phyloP scores from a whole-genome alignment of 2,888 invertebrate species.

The Glyphotaelius pellucidus region DNA sequence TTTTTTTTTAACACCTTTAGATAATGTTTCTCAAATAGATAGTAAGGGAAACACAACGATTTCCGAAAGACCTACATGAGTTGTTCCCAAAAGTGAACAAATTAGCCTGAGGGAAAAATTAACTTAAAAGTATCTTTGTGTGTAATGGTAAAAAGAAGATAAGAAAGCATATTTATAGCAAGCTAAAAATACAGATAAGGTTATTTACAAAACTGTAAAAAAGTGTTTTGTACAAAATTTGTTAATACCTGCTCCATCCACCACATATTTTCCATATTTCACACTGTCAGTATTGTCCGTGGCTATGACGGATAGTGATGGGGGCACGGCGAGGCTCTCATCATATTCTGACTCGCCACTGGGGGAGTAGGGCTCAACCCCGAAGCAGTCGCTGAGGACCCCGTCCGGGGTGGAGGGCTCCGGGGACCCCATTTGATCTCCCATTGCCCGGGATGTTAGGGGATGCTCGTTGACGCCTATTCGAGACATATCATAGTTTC shows the following conservation, averaged over 20 bases:
- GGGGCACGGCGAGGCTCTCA: constrained; percentile 87
- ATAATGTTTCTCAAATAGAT: too few species aligned
- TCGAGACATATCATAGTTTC: constrained; percentile 41
- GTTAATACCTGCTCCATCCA: constrained; percentile 68
- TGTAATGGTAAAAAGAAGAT: not conserved
- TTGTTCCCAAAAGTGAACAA: too few species aligned
- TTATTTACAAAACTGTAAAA: not conserved
- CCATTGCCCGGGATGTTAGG: not conserved
- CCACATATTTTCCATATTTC: constrained; percentile 6
- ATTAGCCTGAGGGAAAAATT: not conserved
- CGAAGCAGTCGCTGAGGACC: constrained; percentile 47
- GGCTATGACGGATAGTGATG: constrained; percentile 82
- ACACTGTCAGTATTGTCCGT: constrained; percentile 63
- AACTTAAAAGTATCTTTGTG: not conserved
- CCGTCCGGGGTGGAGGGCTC: constrained; percentile 47
- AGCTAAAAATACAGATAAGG: not conserved
- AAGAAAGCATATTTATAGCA: not conserved
- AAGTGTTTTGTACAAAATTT: not conserved
- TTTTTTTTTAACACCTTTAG: too few species aligned
- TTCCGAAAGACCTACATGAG: too few species aligned
- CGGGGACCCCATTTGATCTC: constrained; percentile 29
- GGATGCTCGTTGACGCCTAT: constrained; percentile 23
- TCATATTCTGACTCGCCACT: constrained; percentile 85
- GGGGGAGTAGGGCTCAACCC: constrained; percentile 48
- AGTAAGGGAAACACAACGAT: too few species aligned